Percentiles rank a stretch among this genome's conserved stretches.
These are phyloP conservation scores for Philopedon plagiatum DNA, from an alignment of 2,888 invertebrate genomes.

Conservation along the genomic window DNA sequence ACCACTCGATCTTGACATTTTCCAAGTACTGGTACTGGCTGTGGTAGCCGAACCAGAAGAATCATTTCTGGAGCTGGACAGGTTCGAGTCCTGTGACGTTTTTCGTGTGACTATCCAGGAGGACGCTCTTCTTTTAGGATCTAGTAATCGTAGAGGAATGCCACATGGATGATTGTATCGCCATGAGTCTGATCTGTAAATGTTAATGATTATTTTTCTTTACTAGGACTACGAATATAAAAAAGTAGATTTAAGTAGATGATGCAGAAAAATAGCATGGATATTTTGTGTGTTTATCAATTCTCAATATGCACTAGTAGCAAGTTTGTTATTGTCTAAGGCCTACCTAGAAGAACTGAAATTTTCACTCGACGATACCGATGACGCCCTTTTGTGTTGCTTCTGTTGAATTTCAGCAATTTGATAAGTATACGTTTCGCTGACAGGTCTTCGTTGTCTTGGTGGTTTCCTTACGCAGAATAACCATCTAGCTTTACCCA, in stretches of 20 bases:
- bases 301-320: too few species aligned
- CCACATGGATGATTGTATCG: conserved; percentile 82
- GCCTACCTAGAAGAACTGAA: conserved; percentile 80
- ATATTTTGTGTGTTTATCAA: too few species aligned
- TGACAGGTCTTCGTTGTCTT: conserved; percentile 69
- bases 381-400: conserved; percentile 83
- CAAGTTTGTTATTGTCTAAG: too few species aligned
- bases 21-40: conserved; percentile 91
- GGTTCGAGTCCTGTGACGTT: conserved; percentile 92
- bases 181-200: conserved; percentile 85
- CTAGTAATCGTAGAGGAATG: conserved; percentile 81
- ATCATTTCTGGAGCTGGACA: conserved; percentile 92
- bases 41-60: conserved; percentile 92
- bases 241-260: too few species aligned
- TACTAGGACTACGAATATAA: too few species aligned
- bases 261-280: too few species aligned
- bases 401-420: conserved; percentile 83
- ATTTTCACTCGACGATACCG: conserved; percentile 90
- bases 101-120: conserved; percentile 94
- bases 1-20: conserved; percentile 88
- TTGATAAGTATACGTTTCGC: conserved; percentile 82
- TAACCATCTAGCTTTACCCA: conserved; percentile 70
- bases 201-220: not conserved
- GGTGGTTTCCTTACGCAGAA: conserved; percentile 66
- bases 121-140: conserved; percentile 85